Percentiles rank a stretch among this genome's conserved stretches.
These are phyloP conservation scores for Perca flavescens DNA, from an alignment of 2,113 vertebrate species.

Conservation along the genomic window DNA sequence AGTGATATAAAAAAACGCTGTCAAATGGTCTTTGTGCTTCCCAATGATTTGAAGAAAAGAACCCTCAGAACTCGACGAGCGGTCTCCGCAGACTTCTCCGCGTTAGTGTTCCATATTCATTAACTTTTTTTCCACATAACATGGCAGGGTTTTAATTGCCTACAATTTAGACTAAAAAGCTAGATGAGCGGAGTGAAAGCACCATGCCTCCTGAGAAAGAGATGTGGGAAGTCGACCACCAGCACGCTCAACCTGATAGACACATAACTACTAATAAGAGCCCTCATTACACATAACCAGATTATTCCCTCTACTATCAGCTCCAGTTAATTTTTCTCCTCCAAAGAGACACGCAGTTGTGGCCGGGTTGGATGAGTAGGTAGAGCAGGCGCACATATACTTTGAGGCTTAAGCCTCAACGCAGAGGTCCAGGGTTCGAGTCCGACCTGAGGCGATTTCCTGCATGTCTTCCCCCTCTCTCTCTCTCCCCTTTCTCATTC, in stretches of 20 bases:
- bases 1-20: slow-evolving; percentile 29
- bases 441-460: too few relatives aligned
- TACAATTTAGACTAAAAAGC: slow-evolving; percentile 71
- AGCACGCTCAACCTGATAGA: slow-evolving; percentile 68
- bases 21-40: slow-evolving; percentile 75
- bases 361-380: too few relatives aligned
- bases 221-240: slow-evolving; percentile 71
- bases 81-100: slow-evolving; percentile 69
- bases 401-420: too few relatives aligned
- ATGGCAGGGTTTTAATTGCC: slow-evolving; percentile 79
- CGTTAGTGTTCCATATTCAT: slow-evolving; percentile 82
- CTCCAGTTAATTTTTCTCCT: slow-evolving; percentile 44
- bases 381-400: too few relatives aligned
- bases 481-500: too few relatives aligned
- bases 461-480: too few relatives aligned
- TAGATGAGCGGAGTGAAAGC: slow-evolving; percentile 60
- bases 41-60: slow-evolving; percentile 69
- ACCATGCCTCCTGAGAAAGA: slow-evolving; percentile 53
- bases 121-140: slow-evolving; percentile 61
- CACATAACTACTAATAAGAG: slow-evolving; percentile 69
- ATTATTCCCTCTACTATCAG: slow-evolving; percentile 68
- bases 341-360: slow-evolving; percentile 21
- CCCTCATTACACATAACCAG: slow-evolving; percentile 75
- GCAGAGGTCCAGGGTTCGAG: too few relatives aligned
- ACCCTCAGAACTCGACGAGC: slow-evolving; percentile 72